Evolutionary conservation across 1,140 invertebrate species (phyloP).

Genomic region (Pseudomyrmex concolor): DNA sequence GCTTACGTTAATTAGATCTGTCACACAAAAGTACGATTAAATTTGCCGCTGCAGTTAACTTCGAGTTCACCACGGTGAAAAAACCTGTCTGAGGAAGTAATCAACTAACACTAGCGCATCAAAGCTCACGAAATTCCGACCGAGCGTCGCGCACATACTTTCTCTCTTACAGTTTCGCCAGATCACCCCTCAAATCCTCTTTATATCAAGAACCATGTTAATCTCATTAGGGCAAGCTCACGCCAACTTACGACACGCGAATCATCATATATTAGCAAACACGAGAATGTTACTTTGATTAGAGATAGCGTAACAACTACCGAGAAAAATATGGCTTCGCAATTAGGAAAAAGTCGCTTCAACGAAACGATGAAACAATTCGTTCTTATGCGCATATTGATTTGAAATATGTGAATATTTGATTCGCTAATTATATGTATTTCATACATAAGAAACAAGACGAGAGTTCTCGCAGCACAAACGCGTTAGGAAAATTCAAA

Average conservation of each 20-base stretch:
- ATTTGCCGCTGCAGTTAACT: constrained; percentile 22
- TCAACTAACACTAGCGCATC: constrained; percentile 4
- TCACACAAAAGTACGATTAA: not conserved
- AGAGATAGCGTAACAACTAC: not conserved
- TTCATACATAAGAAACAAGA: constrained; percentile 26
- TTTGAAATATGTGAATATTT: not conserved
- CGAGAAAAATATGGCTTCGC: not conserved
- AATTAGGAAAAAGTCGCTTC: not conserved
- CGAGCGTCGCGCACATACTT: not conserved
- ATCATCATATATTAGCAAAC: constrained; percentile 26
- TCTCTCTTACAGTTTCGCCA: not conserved
- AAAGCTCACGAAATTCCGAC: constrained; percentile 1
- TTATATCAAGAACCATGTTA: constrained; percentile 12
- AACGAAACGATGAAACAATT: not conserved
- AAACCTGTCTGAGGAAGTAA: constrained; percentile 42
- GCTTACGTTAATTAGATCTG: constrained; percentile 18
- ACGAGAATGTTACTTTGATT: not conserved
- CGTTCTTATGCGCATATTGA: not conserved
- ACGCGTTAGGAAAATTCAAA: constrained; percentile 57
- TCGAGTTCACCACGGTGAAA: not conserved
- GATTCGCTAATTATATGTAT: constrained; percentile 61
- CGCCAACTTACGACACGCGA: not conserved
- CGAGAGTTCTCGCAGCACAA: not conserved
- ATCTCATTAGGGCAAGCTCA: constrained; percentile 7
- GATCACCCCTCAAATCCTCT: constrained; percentile 16